Base-by-base conservation (phyloP, 2,888 invertebrate species). In the Stenichneumon culpator region DNA sequence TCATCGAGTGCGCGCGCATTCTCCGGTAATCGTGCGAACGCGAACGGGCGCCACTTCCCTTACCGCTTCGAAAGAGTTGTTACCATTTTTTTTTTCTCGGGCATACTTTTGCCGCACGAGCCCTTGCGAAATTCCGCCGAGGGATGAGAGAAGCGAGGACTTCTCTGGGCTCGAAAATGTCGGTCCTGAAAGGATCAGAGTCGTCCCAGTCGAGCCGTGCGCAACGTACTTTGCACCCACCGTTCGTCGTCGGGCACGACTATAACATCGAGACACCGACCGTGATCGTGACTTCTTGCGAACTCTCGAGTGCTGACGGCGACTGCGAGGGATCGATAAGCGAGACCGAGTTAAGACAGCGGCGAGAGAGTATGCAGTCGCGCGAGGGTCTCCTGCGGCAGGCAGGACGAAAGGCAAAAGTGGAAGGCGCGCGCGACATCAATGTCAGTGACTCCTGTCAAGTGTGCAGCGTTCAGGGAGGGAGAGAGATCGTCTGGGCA, bases 11-110 rank as follows among this genome's bases (percentile, higher is more conserved):
- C 87, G 82, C 78, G 86, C 78, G 86, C 87, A 89, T 89, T 89
- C 89, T 86, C 86, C 85, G 79, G 89, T 89, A 89, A 89, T 89
- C 89, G 87, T 86, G 88, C 86, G 87, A 89, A 86, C 86, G 86
- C 86, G 84, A 87, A 83, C 83, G 79, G 79, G 79, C 79, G 85
- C 85, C 81, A 86, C 82, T 86, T 86, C 83, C 78, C 81, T 86
- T 69, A 68, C 67, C 67, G 69, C 65, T 70, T 52, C 54, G 39
- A 72, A 70, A 47, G 32, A 74, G 63, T 65, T 65, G 47, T 75
- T 63, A 32, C 32, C 5, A 16, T 47, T 28, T 50, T 52, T 60
- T 32, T 78, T 50, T 32, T 22, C 57, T 44, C n/a, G 44, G 36
- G 7, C 39, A 39, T 22, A 44, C 19, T 75, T 36, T 52, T 11